phyloP scores from a whole-genome alignment of 1,140 invertebrate genomes.

The Neodiprion pinetum region DNA sequence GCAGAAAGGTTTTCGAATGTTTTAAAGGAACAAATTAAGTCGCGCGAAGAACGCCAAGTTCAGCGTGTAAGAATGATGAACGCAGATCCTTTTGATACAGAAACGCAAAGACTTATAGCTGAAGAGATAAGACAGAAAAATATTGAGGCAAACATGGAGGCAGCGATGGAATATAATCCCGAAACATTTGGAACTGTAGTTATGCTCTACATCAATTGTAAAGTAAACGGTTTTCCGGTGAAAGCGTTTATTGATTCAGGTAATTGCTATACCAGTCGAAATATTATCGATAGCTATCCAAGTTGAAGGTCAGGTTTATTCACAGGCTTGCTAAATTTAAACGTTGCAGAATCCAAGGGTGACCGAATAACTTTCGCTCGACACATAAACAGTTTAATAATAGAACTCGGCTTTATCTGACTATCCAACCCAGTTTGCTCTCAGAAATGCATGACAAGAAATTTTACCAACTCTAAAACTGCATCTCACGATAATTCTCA shows the following conservation, averaged over 20 bases:
- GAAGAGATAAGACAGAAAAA: constrained; percentile 96
- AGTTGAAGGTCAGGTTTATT: background rate
- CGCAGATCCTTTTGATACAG: constrained; percentile 94
- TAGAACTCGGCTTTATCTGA: background rate
- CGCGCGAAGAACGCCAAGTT: constrained; percentile 78
- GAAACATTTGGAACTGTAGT: constrained; percentile 97
- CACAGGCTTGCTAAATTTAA: constrained; percentile 16
- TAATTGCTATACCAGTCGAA: constrained; percentile 44
- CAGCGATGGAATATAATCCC: constrained; percentile 97
- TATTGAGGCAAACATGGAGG: constrained; percentile 98
- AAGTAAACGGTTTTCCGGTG: constrained; percentile 93
- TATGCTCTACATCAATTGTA: constrained; percentile 97
- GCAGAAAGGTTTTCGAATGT: constrained; percentile 84
- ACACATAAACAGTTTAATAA: constrained; percentile 13
- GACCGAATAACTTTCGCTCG: background rate
- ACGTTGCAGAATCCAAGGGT: background rate
- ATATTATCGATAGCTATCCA: constrained; percentile 9
- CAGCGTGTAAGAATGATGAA: constrained; percentile 87
- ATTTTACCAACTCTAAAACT: background rate
- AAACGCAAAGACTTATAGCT: constrained; percentile 92
- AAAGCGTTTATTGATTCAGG: constrained; percentile 98
- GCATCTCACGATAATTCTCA: background rate
- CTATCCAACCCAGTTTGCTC: background rate
- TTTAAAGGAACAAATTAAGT: constrained; percentile 81
- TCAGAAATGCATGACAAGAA: too few relatives aligned